These are phyloP conservation scores for Crambe crambe DNA, from an alignment of 37 sponge, comb jelly and placozoan species.

Conservation along the genomic window DNA sequence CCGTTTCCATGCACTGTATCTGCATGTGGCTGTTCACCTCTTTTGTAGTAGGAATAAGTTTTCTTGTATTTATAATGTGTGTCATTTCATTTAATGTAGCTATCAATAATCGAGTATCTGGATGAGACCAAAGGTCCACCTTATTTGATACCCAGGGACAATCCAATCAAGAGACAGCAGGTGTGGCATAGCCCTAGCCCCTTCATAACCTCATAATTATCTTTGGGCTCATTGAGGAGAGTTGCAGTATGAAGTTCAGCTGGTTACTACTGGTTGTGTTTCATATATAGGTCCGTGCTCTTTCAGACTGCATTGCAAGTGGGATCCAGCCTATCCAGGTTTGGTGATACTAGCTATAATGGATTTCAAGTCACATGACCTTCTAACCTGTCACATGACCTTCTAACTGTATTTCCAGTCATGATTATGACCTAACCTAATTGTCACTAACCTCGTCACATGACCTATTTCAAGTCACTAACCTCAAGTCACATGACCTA, in stretches of 20 bases:
- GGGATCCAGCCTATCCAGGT: constrained; percentile 93
- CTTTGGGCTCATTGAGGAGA: too few species aligned
- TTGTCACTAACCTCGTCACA: too few species aligned
- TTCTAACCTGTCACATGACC: too few species aligned
- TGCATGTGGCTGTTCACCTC: too few species aligned
- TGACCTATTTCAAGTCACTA: neutral
- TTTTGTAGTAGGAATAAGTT: too few species aligned
- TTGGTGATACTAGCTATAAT: too few species aligned
- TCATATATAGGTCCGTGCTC: constrained; percentile 63
- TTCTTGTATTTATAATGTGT: too few species aligned
- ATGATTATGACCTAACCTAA: too few species aligned
- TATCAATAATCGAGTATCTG: constrained; percentile 95
- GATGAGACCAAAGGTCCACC: constrained; percentile 90
- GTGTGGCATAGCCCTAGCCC: constrained; percentile 17
- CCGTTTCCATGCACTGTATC: too few species aligned
- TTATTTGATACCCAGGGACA: constrained; percentile 69
- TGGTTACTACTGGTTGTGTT: neutral
- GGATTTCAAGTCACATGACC: too few species aligned
- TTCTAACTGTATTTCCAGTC: too few species aligned
- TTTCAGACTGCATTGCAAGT: constrained; percentile 66
- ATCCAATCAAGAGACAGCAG: constrained; percentile 62
- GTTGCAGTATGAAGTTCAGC: neutral
- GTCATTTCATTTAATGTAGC: constrained; percentile 40
- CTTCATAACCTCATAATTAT: neutral
- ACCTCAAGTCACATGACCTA: neutral